phyloP scores from a whole-genome alignment of 2,888 invertebrate species.

The Drosophila meridiana region DNA sequence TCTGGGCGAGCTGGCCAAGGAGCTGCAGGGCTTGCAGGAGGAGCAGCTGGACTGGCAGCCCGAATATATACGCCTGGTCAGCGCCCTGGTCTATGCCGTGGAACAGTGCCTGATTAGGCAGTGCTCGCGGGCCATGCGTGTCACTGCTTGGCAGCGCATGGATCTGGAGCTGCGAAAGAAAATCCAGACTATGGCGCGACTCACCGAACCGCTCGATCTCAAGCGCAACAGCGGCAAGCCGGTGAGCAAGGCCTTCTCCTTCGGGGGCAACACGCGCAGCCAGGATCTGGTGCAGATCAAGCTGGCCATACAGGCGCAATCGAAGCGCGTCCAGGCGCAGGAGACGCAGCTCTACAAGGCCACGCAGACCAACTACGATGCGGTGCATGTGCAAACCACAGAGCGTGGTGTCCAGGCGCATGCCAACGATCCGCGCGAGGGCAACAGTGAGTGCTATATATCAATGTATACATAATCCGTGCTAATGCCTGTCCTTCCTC shows the following conservation, averaged over 20 bases:
- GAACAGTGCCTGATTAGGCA: slow-evolving; percentile 90
- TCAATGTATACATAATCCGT: background rate
- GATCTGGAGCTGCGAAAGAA: slow-evolving; percentile 87
- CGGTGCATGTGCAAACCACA: slow-evolving; percentile 64
- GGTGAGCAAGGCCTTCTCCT: slow-evolving; percentile 83
- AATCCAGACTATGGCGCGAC: slow-evolving; percentile 88
- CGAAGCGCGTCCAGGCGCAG: slow-evolving; percentile 83
- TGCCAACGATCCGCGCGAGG: slow-evolving; percentile 81
- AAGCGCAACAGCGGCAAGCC: slow-evolving; percentile 78
- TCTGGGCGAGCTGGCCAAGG: slow-evolving; percentile 82
- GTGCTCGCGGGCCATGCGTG: slow-evolving; percentile 88
- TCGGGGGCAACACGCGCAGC: slow-evolving; percentile 84
- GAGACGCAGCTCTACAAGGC: slow-evolving; percentile 84
- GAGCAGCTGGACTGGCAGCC: slow-evolving; percentile 86
- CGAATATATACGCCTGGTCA: slow-evolving; percentile 87
- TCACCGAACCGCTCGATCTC: slow-evolving; percentile 84
- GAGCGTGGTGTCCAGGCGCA: slow-evolving; percentile 61
- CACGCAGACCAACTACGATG: slow-evolving; percentile 80
- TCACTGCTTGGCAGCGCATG: slow-evolving; percentile 88
- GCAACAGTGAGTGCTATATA: slow-evolving; percentile 68
- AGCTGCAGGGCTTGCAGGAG: slow-evolving; percentile 83
- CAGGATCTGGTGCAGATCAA: slow-evolving; percentile 85
- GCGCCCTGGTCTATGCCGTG: slow-evolving; percentile 88
- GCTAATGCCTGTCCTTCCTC: background rate
- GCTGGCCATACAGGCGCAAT: slow-evolving; percentile 85